Base-by-base conservation (phyloP, 2,888 invertebrate genomes). In the Melieria crassipennis region DNA sequence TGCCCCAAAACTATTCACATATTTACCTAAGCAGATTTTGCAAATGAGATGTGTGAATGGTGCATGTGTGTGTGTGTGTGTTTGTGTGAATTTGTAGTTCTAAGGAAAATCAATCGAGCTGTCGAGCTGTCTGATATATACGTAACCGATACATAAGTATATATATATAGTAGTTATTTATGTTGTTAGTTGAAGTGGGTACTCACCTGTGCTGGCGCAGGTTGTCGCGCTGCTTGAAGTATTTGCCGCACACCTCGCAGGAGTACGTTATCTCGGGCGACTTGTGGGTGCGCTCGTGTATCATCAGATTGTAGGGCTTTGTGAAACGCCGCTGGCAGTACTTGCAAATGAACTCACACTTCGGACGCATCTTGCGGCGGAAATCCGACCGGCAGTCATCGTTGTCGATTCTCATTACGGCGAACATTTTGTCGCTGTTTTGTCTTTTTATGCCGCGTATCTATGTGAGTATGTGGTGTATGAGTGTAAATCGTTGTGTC, bases 301-400 rank as follows among this genome's bases (percentile, higher is more conserved):
- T 98, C 91, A 98, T 93, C 87, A 99, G 91, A 89, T 99, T 99
- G 90, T 99, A 99, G 79, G 96, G 94, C 89, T 99, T 99, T 85
- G 97, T 98, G 90, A 99, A 99, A 87, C 97, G 92, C 85, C 98
- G 92, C 88, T 95, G 95, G 90, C 98, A 99, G 89, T 94, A 98
- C 88, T 96, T 96, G 92, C 98, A 99, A 87, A 98, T 96, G 89
- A 96, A 98, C 89, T 98, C 97, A 90, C 97, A 97, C 90, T 97
- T 97, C 84, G 94, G 92, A 86, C 95, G 91, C 92, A 94, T 93
- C 89, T 93, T 93, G 89, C 93, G 92, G 88, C 93, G 91, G 89
- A 93, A 93, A 90, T 93, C 93, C 88, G 93, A 90, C 88, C 92
- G 91, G 89, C 93, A 92, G 89, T 93, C 93, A 89, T 94, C 94